Conservation (phyloP, 1,140 invertebrate genomes). For the Camponotus floridanus region DNA sequence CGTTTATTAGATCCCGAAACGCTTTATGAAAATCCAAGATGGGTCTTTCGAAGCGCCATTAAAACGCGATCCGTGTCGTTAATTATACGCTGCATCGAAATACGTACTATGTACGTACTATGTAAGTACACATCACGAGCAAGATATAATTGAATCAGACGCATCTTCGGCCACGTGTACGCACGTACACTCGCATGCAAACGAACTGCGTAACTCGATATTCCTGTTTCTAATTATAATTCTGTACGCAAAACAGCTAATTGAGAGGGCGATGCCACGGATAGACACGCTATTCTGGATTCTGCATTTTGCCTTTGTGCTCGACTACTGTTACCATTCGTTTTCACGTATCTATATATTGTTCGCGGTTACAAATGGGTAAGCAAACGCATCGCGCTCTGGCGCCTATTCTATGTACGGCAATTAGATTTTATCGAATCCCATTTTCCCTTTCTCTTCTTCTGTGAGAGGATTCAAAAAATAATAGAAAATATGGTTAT, state of each 20-base stretch:
- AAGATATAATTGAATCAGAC: constrained; percentile 50
- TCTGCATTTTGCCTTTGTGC: constrained; percentile 24
- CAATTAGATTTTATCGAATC: constrained; percentile 31
- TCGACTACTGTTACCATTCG: constrained; percentile 21
- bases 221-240: constrained; percentile 60
- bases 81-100: constrained; percentile 45
- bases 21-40: not conserved
- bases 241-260: constrained; percentile 48
- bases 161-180: constrained; percentile 9
- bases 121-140: constrained; percentile 29
- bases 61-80: constrained; percentile 37
- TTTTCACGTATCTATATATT: not conserved
- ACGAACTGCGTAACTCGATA: constrained; percentile 66
- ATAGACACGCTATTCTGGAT: constrained; percentile 23
- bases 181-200: not conserved
- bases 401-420: not conserved
- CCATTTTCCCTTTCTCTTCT: not conserved
- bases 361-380: not conserved
- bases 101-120: constrained; percentile 9
- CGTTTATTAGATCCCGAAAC: not conserved
- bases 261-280: constrained; percentile 36
- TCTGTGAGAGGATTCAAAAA: not conserved
- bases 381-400: constrained; percentile 5
- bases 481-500: constrained; percentile 20
- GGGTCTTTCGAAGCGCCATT: constrained; percentile 28